Evolutionary conservation across 1,140 invertebrate genomes (phyloP).

Genomic region (Hypsibius dujardini): DNA sequence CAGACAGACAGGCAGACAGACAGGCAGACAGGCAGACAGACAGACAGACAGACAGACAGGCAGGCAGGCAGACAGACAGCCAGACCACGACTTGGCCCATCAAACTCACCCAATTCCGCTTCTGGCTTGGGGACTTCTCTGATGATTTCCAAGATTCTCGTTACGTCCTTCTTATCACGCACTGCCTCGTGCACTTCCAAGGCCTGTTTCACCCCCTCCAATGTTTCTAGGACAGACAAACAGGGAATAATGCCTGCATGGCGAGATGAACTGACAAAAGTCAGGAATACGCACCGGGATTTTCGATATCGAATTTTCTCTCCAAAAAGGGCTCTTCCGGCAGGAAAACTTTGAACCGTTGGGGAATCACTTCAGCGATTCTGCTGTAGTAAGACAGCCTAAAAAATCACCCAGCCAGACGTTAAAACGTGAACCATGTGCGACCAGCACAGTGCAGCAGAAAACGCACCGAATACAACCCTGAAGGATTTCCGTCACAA

Average conservation of each 20-base stretch:
- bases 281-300: constrained; percentile 28
- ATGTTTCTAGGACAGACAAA: not conserved
- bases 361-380: constrained; percentile 75
- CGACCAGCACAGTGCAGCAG: not conserved
- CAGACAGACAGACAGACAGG: no score
- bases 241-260: not conserved
- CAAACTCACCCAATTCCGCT: not conserved
- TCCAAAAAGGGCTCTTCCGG: constrained; percentile 43
- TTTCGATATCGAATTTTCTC: constrained; percentile 38
- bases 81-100: not conserved
- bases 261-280: not conserved
- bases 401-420: constrained; percentile 27
- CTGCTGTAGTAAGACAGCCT: constrained; percentile 86
- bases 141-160: not conserved
- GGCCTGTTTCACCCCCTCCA: not conserved
- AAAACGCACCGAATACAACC: constrained; percentile 59
- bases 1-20: no score
- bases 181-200: constrained; percentile 1
- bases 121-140: not conserved
- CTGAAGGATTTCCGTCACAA: constrained; percentile 74
- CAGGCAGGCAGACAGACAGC: not conserved
- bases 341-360: constrained; percentile 60
- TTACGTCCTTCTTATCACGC: not conserved
- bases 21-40: no score
- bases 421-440: not conserved